Evolutionary conservation across 1,140 invertebrate genomes (phyloP).

Genomic region (Dreissena polymorpha): DNA sequence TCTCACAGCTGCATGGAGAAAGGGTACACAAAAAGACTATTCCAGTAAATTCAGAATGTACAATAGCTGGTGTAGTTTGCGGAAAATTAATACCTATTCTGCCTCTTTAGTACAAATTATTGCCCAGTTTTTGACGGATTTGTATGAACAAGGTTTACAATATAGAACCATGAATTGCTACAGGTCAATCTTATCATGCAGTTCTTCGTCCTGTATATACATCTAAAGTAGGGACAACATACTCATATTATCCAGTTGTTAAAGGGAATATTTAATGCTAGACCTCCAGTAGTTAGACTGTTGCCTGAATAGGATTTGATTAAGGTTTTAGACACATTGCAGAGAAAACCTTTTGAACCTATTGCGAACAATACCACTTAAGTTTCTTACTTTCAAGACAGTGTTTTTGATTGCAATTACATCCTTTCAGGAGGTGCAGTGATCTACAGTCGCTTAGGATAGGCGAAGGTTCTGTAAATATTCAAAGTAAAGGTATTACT

Average conservation of each 20-base stretch:
- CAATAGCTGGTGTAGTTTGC: constrained; percentile 49
- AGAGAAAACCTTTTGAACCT: constrained; percentile 53
- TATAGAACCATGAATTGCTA: constrained; percentile 47
- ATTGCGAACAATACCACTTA: constrained; percentile 26
- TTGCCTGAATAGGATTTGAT: constrained; percentile 56
- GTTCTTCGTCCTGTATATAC: constrained; percentile 32
- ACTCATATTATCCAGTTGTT: constrained; percentile 41
- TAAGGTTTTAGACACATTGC: constrained; percentile 13
- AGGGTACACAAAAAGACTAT: constrained; percentile 43
- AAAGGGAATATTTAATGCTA: constrained; percentile 47
- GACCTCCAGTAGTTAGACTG: constrained; percentile 19
- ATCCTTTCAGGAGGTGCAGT: no score
- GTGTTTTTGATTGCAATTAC: neutral
- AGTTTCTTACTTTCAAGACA: constrained; percentile 44
- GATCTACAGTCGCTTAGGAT: no score
- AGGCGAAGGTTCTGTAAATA: neutral
- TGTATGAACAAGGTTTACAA: constrained; percentile 18
- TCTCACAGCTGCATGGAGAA: constrained; percentile 43
- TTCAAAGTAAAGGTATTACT: constrained; percentile 15
- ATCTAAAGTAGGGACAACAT: constrained; percentile 26
- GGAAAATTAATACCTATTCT: constrained; percentile 40
- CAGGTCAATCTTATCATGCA: constrained; percentile 52
- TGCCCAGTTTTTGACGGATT: constrained; percentile 29
- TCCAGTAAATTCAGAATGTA: constrained; percentile 33
- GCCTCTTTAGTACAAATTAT: constrained; percentile 30